Base-by-base conservation (phyloP, 1,140 invertebrate species). In the Aricia agestis region DNA sequence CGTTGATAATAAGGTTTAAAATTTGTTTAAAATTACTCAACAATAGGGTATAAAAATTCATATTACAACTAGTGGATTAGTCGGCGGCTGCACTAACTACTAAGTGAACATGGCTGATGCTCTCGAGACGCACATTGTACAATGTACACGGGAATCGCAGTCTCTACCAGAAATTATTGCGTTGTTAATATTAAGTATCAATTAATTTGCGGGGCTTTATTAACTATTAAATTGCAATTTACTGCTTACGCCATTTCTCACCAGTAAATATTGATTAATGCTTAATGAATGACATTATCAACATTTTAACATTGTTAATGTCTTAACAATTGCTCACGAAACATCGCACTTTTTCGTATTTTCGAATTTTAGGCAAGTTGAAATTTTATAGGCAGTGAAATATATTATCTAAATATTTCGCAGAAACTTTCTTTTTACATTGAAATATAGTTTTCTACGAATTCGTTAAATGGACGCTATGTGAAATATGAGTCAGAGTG, bases 171-270 rank as follows among this genome's bases (percentile, higher is more conserved):
- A 17, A 59, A 59, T 59, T 19, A 59, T 59, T 59, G 58, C n/a
- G 58, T 19, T 59, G n/a, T 59, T 59, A 59, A 59, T 59, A 59
- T 59, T 59, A 59, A 59, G 18, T 19, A 59, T 59, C 58, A 18
- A 59, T 59, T 59, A 59, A 59, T 59, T 18, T 59, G 18, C 18
- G 2, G 18, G 58, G n/a, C 18, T 59, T 59, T 19, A 59, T 19
- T 59, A 18, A 59, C 58, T 59, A 59, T 17, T 59, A 59, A 59
- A 59, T 7, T 59, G 18, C 58, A 59, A 18, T 59, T 19, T 59
- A 59, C 15, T 5, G 9, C n/a, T 59, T 17, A 59, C 58, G 45
- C 45, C 45, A 52, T 52, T 52, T 52, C 45, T 52, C 45, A 52
- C 45, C 11, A 52, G 11, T 52, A 13, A 52, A 52, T 52, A 52